Evolutionary conservation across 2,888 invertebrate genomes (phyloP), one percentile per base, ranked within the genome.

Genomic region (Clunio marinus): DNA sequence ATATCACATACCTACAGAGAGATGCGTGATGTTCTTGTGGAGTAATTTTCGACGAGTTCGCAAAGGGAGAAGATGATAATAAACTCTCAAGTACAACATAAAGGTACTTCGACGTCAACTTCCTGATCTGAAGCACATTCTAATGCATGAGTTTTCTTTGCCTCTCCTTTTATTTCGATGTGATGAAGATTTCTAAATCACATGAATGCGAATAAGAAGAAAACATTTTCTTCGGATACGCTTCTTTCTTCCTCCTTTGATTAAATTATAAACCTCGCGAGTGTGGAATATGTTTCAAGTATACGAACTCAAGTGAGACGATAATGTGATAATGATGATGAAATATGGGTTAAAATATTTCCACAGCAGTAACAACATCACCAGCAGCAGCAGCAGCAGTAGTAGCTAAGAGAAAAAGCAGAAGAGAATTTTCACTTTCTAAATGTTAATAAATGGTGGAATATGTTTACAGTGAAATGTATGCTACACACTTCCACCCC

Each of bases 381-480:
- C 3, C 41, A 41, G 41, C 3, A 15, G n/a, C 7, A 15, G n/a
- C 7, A 10, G 15, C 13, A 41, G n/a, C 4, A 41, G 41, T 41
- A 15, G 15, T n/a, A 51, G 7, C 51, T 20, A 22, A 51, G 35
- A 32, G 35, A 8, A 8, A 5, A 13, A 32, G 35, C 13, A 32
- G 13, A 8, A 5, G 35, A 32, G 35, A 32, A 13, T 32, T 32
- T 22, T n/a, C n/a, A n/a, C n/a, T n/a, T n/a, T 4, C n/a, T 51
- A 51, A 51, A 51, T n/a, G 51, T 22, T 51, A 51, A 51, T 51
- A 51, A 41, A 51, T 51, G 51, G 5, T 22, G 22, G 51, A 51
- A n/a, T 51, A 51, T 51, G 51, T 51, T 51, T 20, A 51, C 51
- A n/a, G n/a, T 51, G 20, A 22, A n/a, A 51, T 51, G n/a, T 51